Evolutionary conservation across 92 coral and sea anemone species (phyloP), one percentile per base, ranked within the genome.

Genomic region (Metridium senile): DNA sequence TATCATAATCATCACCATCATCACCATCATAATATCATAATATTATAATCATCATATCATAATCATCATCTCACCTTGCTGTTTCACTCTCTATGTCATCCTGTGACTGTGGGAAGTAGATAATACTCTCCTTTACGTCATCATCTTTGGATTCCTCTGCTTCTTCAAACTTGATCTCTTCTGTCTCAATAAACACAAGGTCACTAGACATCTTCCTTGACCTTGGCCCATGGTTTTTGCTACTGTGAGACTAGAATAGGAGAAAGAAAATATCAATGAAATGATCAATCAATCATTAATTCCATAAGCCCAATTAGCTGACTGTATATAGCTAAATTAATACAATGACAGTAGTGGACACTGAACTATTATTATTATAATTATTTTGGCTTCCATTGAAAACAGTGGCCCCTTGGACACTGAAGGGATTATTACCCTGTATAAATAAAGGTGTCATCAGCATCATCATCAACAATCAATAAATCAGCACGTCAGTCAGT

Each of bases 31-130:
- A 6, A 39, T 6, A 39, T 4, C 49, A n/a, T n/a, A n/a, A n/a
- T 39, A 39, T 39, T 39, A 39, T 4, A 6, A 39, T 39, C 49
- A 39, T 39, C 49, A 39, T n/a, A n/a, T 13, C 49, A 39, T 39
- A 6, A 13, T 13, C 13, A 26, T 17, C 29, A 59, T n/a, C 4
- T 59, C 65, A 59, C 65, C 29, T 59, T 19, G 49, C 49, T 13
- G 93, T 91, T 81, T 92, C 98, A 29, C 77, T 85, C 73, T 92
- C 98, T 58, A 92, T 68, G 52, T 94, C 97, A 23, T 94, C 98
- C 61, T 92, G 92, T 3, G 90, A 86, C 35, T 94, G 84, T 23
- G 97, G 97, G 11, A 92, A 87, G 68, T 92, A 92, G 66, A 92
- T 92, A 2, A 92, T 92, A 61, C 85, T 82, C 83, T 92, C 93